Conservation (phyloP, 30 jellyfish, hydroid and myxozoan genomes). For the Sanderia malayensis region DNA sequence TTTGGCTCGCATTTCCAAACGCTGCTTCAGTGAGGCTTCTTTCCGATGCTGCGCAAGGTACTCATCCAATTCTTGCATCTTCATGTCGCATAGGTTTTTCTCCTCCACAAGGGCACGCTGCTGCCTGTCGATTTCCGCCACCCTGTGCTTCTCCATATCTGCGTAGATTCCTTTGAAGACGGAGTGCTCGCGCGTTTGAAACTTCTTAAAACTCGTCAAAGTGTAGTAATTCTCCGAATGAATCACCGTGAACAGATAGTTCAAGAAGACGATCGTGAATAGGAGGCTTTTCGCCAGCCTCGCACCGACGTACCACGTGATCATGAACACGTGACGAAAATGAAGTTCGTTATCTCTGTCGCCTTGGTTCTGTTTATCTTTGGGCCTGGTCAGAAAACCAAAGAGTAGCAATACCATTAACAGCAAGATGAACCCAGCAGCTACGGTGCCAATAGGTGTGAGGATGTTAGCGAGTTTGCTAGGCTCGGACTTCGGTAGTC, state of each 20-base stretch:
- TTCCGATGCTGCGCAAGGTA: slow-evolving; percentile 36
- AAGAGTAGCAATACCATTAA: slow-evolving; percentile 12
- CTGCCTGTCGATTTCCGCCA: slow-evolving; percentile 46
- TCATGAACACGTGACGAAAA: slow-evolving; percentile 40
- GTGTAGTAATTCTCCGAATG: slow-evolving; percentile 51
- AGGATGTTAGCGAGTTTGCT: slow-evolving; percentile 27
- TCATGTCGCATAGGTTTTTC: slow-evolving; percentile 42
- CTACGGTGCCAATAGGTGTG: slow-evolving; percentile 25
- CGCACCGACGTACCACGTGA: slow-evolving; percentile 53
- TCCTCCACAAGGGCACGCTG: slow-evolving; percentile 25
- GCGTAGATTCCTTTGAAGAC: slow-evolving; percentile 18
- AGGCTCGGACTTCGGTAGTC: slow-evolving; percentile 22
- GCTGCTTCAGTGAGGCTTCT: slow-evolving; percentile 34
- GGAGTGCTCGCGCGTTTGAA: slow-evolving; percentile 20
- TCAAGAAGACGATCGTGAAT: slow-evolving; percentile 32
- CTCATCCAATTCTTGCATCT: slow-evolving; percentile 36
- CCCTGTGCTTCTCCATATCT: slow-evolving; percentile 58
- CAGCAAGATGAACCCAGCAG: slow-evolving; percentile 44
- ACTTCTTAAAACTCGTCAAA: slow-evolving; percentile 17
- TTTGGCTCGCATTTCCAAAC: slow-evolving; percentile 8
- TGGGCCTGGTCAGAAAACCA: slow-evolving; percentile 47
- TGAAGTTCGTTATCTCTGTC: slow-evolving; percentile 46
- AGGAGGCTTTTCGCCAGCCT: slow-evolving; percentile 48
- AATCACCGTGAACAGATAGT: slow-evolving; percentile 29
- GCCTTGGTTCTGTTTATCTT: slow-evolving; percentile 17